Evolutionary conservation across 2,797 vertebrate genomes (phyloP).

Genomic region (Leptoclinus maculatus): DNA sequence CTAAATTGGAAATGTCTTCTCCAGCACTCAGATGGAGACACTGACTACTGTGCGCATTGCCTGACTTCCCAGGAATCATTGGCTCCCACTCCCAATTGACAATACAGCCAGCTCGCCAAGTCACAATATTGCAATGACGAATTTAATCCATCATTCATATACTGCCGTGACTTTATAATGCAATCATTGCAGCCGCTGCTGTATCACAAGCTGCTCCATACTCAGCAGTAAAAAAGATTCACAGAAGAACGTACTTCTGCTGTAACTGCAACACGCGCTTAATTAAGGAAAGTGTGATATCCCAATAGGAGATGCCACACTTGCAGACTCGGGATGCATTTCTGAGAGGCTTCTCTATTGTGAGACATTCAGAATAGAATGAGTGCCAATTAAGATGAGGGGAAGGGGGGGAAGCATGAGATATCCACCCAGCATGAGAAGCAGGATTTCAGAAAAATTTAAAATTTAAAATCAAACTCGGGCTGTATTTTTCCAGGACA

Average conservation of each 20-base stretch:
- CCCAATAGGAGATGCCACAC: conserved; percentile 14
- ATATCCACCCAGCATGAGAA: conserved; percentile 1
- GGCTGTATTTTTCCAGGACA: neutral
- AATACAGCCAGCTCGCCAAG: conserved; percentile 40
- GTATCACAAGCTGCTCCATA: conserved; percentile 25
- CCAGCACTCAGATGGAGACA: neutral
- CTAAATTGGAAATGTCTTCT: conserved; percentile 17
- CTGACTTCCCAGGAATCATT: conserved; percentile 9
- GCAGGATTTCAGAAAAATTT: neutral
- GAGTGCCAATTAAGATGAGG: conserved; percentile 15
- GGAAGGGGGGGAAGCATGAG: neutral
- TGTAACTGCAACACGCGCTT: conserved; percentile 37
- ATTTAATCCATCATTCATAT: conserved; percentile 62
- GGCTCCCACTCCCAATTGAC: conserved; percentile 27
- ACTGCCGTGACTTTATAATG: conserved; percentile 63
- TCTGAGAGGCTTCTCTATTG: neutral
- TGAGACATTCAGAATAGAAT: neutral
- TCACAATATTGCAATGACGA: conserved; percentile 47
- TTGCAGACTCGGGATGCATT: neutral
- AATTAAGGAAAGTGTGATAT: conserved; percentile 26
- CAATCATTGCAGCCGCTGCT: conserved; percentile 52
- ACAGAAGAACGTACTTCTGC: conserved; percentile 18
- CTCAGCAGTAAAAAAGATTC: conserved; percentile 42
- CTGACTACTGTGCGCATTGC: neutral
- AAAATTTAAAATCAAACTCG: neutral